Percentiles rank a stretch among this genome's conserved stretches.
phyloP scores from a whole-genome alignment of 1,140 invertebrate species.

The Akabosia matsudoensis region DNA sequence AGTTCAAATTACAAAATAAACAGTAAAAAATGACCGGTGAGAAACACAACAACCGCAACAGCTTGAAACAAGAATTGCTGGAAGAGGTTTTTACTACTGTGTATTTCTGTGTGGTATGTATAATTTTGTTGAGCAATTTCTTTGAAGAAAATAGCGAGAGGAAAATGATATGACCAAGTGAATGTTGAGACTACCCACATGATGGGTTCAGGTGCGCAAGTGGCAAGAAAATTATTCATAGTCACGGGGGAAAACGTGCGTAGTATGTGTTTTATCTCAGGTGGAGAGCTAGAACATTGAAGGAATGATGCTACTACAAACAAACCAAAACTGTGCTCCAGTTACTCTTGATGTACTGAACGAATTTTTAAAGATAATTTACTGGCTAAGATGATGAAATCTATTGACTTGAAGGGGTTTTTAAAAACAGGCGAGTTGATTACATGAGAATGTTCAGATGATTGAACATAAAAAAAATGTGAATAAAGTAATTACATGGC shows the following conservation, averaged over 20 bases:
- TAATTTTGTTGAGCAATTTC: neutral
- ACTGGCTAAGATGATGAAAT: no score
- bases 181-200: neutral
- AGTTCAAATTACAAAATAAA: neutral
- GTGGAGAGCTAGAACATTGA: no score
- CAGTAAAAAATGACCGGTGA: neutral
- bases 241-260: no score
- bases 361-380: no score
- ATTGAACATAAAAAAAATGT: neutral
- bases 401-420: no score
- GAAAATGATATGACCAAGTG: neutral
- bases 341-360: neutral
- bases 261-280: no score
- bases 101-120: neutral
- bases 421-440: no score
- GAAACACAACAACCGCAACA: neutral
- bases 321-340: neutral
- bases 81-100: neutral
- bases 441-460: neutral
- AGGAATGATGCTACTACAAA: neutral
- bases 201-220: slow-evolving; percentile 11
- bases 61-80: neutral
- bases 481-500: slow-evolving; percentile 15
- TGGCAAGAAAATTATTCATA: slow-evolving; percentile 6
- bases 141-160: neutral